A percentile compares a stretch with the other conserved stretches of the same genome.
These are phyloP conservation scores for Holcopasites calliopsidis DNA, from an alignment of 1,140 invertebrate genomes.

Conservation along the genomic window DNA sequence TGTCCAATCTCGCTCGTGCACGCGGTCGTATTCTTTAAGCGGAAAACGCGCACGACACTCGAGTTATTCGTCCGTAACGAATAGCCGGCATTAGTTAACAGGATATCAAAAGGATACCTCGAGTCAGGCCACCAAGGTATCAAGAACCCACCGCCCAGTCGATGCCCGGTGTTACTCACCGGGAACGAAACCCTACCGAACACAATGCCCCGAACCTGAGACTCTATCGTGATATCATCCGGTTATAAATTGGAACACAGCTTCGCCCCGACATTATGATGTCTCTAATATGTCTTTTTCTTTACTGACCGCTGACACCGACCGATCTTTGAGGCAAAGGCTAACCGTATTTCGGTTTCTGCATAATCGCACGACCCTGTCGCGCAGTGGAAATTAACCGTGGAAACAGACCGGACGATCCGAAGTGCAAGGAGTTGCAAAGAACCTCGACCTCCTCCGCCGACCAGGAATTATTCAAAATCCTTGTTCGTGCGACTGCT, in stretches of 20 bases:
- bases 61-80: slow-evolving; percentile 74
- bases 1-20: slow-evolving; percentile 34
- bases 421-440: slow-evolving; percentile 40
- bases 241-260: slow-evolving; percentile 80
- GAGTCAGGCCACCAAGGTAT: slow-evolving; percentile 77
- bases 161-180: slow-evolving; percentile 71
- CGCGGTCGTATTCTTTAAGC: slow-evolving; percentile 44
- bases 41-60: slow-evolving; percentile 60
- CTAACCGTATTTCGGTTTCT: slow-evolving; percentile 29
- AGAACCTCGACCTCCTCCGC: slow-evolving; percentile 50
- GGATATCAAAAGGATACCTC: slow-evolving; percentile 80
- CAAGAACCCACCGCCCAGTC: slow-evolving; percentile 77
- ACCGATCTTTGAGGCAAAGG: slow-evolving; percentile 51
- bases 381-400: neutral
- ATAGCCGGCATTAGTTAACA: slow-evolving; percentile 80
- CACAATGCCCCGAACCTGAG: slow-evolving; percentile 79
- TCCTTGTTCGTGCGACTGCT: slow-evolving; percentile 73
- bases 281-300: slow-evolving; percentile 80
- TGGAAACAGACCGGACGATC: slow-evolving; percentile 43
- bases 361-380: neutral
- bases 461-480: slow-evolving; percentile 76
- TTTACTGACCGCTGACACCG: slow-evolving; percentile 60
- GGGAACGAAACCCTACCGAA: slow-evolving; percentile 73
- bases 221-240: slow-evolving; percentile 79
- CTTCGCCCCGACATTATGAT: slow-evolving; percentile 79